A percentile compares a stretch with the other conserved stretches of the same genome.
These are phyloP conservation scores for Jordanella pulchra DNA, from an alignment of 2,797 vertebrate genomes.

Conservation along the genomic window DNA sequence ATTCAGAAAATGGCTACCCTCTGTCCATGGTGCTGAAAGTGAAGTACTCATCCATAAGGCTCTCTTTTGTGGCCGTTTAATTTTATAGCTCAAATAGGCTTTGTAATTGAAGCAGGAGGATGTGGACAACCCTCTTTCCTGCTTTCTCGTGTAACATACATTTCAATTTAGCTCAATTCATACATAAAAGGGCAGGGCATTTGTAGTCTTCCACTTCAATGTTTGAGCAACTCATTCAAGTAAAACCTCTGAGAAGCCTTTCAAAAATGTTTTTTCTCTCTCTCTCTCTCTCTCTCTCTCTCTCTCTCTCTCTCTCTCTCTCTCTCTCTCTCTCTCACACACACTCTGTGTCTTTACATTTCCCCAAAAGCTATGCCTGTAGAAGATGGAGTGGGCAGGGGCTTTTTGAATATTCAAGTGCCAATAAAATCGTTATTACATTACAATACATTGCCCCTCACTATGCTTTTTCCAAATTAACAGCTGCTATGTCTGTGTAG, in stretches of 20 bases:
- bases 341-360: constrained; percentile 26
- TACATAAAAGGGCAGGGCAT: constrained; percentile 26
- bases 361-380: constrained; percentile 37
- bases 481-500: constrained; percentile 13
- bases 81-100: constrained; percentile 36
- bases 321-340: constrained; percentile 36
- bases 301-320: constrained; percentile 25
- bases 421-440: constrained; percentile 57
- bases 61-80: constrained; percentile 31
- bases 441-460: constrained; percentile 56
- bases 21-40: constrained; percentile 65
- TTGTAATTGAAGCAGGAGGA: constrained; percentile 18
- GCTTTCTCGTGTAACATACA: constrained; percentile 6
- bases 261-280: constrained; percentile 27
- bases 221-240: constrained; percentile 20
- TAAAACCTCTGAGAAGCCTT: constrained; percentile 5
- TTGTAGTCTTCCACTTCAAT: constrained; percentile 23
- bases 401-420: constrained; percentile 66
- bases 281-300: constrained; percentile 32
- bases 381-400: constrained; percentile 31
- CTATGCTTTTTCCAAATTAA: constrained; percentile 25
- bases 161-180: constrained; percentile 15
- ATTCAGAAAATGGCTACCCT: constrained; percentile 6
- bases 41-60: constrained; percentile 25
- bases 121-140: not conserved